Conservation (phyloP, 2,797 vertebrate genomes). For the Myiotriccus ornatus region DNA sequence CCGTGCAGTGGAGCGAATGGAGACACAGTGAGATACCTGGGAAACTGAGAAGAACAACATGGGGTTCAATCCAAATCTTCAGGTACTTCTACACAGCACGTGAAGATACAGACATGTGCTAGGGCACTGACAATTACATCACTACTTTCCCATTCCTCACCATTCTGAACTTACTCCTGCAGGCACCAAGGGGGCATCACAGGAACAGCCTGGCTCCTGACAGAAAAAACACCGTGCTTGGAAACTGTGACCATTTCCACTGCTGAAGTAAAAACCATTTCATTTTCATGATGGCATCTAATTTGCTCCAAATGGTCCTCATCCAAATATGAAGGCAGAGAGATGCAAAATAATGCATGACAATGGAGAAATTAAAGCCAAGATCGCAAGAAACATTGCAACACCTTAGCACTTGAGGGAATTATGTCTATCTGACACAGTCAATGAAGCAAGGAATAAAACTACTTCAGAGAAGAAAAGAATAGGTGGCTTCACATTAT, state of each 20-base stretch:
- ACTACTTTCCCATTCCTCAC: background rate
- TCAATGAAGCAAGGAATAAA: background rate
- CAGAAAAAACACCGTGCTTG: background rate
- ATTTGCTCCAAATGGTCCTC: background rate
- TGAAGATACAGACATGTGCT: background rate
- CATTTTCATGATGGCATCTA: background rate
- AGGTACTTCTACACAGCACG: background rate
- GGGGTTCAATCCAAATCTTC: background rate
- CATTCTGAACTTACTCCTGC: background rate
- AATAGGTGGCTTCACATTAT: background rate
- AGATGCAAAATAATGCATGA: background rate
- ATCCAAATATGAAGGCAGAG: background rate
- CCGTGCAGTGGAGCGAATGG: rapidly evolving
- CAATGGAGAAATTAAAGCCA: background rate
- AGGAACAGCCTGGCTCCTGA: background rate
- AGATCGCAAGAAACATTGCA: rapidly evolving
- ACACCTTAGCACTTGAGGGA: background rate
- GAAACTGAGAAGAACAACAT: background rate
- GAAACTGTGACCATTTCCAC: background rate
- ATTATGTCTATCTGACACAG: background rate
- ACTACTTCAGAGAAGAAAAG: background rate
- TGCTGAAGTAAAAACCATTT: background rate
- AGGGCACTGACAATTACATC: background rate
- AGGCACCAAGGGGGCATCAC: background rate
- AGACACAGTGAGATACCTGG: rapidly evolving